Conservation (phyloP, 2,888 invertebrate species). For the Ganaspis brasiliensis region DNA sequence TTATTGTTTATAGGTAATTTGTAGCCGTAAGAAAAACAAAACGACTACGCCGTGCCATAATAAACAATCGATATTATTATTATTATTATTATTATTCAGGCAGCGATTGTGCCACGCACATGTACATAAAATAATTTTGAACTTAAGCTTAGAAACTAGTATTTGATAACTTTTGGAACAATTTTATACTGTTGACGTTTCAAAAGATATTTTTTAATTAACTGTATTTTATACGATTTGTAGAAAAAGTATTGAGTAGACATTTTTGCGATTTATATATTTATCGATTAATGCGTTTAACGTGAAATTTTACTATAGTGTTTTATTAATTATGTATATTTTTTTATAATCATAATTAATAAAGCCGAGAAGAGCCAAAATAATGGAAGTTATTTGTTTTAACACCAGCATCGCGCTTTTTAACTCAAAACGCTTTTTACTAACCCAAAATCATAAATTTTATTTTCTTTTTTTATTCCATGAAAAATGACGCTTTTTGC, state of each 20-base stretch:
- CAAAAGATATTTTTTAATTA: conserved; percentile 17
- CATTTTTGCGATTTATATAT: conserved; percentile 19
- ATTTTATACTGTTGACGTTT: conserved; percentile 21
- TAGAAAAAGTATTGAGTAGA: conserved; percentile 4
- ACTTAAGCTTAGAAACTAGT: conserved; percentile 26
- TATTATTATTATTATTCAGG: not conserved
- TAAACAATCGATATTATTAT: conserved; percentile 10
- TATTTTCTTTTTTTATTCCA: not conserved
- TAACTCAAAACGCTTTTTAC: conserved; percentile 10
- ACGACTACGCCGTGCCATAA: conserved; percentile 14
- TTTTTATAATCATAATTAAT: conserved; percentile 39
- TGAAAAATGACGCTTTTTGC: too few relatives aligned
- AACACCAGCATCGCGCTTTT: conserved; percentile 6
- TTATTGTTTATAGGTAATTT: conserved; percentile 3
- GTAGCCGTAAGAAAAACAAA: not conserved
- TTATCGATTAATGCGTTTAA: conserved; percentile 34
- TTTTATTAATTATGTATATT: conserved; percentile 32
- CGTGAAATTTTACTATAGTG: conserved; percentile 17
- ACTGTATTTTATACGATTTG: conserved; percentile 17
- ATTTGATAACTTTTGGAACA: conserved; percentile 5
- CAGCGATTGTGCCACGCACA: conserved; percentile 9
- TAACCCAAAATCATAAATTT: not conserved
- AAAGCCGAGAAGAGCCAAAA: conserved; percentile 35
- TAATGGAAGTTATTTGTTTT: conserved; percentile 20
- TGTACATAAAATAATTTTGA: conserved; percentile 21